Evolutionary conservation across 1,140 invertebrate species (phyloP).

Genomic region (Agrilus planipennis): DNA sequence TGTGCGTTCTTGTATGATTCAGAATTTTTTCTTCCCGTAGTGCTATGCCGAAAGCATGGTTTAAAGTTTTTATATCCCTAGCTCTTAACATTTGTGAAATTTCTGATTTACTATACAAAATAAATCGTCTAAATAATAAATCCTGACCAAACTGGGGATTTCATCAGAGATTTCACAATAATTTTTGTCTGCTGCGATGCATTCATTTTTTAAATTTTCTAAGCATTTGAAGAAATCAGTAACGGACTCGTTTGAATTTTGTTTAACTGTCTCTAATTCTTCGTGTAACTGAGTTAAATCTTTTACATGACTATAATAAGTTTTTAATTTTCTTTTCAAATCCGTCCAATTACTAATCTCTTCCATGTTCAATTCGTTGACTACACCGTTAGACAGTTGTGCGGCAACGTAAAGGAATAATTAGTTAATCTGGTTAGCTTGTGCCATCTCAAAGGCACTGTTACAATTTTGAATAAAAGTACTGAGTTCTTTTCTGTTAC

Average conservation of each 20-base stretch:
- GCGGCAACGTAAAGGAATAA: slow-evolving; percentile 6
- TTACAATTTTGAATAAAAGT: slow-evolving; percentile 7
- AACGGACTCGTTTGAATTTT: neutral
- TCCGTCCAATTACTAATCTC: slow-evolving; percentile 4
- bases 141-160: neutral
- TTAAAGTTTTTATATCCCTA: neutral
- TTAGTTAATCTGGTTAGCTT: neutral
- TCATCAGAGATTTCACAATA: slow-evolving; percentile 2
- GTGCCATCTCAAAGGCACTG: neutral
- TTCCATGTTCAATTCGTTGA: slow-evolving; percentile 5
- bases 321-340: slow-evolving; percentile 5
- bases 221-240: slow-evolving; percentile 8
- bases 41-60: slow-evolving; percentile 1
- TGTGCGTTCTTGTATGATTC: neutral
- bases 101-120: neutral
- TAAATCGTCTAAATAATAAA: neutral
- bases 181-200: slow-evolving; percentile 3
- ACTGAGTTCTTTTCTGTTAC: slow-evolving; percentile 1
- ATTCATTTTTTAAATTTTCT: slow-evolving; percentile 9
- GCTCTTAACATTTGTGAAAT: slow-evolving; percentile 4
- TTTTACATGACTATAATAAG: slow-evolving; percentile 6
- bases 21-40: slow-evolving; percentile 1
- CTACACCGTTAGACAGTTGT: slow-evolving; percentile 6
- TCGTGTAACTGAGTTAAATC: slow-evolving; percentile 2
- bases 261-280: slow-evolving; percentile 7